Percentiles rank a stretch among this genome's conserved stretches.
phyloP scores from a whole-genome alignment of 1,140 invertebrate species.

The Lineus longissimus region DNA sequence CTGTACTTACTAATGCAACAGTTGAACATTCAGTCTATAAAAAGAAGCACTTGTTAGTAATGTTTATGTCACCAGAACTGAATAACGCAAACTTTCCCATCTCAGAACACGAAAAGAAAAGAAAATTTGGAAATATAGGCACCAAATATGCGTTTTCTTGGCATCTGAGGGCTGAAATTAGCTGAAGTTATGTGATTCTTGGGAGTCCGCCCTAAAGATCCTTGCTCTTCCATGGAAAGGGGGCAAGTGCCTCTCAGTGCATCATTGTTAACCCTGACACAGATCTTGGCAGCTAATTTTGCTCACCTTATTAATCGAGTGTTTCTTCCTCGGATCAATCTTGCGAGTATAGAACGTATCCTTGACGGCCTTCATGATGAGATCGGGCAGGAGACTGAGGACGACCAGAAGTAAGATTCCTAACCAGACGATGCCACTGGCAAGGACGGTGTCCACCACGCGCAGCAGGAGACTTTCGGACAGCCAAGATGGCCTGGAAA shows the following conservation, averaged over 20 bases:
- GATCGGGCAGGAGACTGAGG: conserved; percentile 63
- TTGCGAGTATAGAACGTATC: conserved; percentile 23
- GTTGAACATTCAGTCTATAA: too few species aligned
- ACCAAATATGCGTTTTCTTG: too few species aligned
- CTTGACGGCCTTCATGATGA: conserved; percentile 31
- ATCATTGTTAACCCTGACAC: neutral
- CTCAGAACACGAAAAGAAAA: conserved; percentile 22
- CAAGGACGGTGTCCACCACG: conserved; percentile 61
- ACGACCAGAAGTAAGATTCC: conserved; percentile 58
- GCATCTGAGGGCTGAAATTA: too few species aligned
- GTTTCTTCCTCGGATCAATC: neutral
- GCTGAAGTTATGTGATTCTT: too few species aligned
- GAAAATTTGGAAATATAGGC: too few species aligned
- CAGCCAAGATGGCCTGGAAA: conserved; percentile 24
- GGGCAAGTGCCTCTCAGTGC: neutral
- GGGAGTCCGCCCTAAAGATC: too few species aligned
- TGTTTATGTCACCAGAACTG: too few species aligned
- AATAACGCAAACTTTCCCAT: neutral
- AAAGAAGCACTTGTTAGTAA: too few species aligned
- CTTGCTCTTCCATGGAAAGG: conserved; percentile 22
- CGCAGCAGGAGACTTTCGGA: conserved; percentile 54
- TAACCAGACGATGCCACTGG: conserved; percentile 62
- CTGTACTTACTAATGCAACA: neutral
- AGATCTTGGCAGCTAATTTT: neutral
- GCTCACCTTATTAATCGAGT: neutral